Evolutionary conservation across 1,140 invertebrate genomes (phyloP).

Genomic region (Helicorthomorpha holstii): DNA sequence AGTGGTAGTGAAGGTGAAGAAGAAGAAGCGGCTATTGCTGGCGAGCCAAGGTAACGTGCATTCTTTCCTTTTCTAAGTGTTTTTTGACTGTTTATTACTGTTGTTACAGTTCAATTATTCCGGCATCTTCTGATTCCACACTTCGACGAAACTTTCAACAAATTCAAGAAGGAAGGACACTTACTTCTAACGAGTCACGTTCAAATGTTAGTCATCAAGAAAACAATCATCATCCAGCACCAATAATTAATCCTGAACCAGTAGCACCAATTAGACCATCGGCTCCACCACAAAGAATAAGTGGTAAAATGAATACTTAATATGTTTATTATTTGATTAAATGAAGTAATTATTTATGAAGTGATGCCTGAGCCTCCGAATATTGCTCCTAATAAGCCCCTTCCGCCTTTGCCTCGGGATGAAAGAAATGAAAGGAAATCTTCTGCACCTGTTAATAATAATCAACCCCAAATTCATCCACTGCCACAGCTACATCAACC

Average conservation of each 20-base stretch:
- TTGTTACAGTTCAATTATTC: conserved; percentile 51
- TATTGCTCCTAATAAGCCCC: conserved; percentile 45
- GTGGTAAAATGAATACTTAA: conserved; percentile 32
- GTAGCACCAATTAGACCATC: conserved; percentile 65
- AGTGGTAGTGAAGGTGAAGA: conserved; percentile 61
- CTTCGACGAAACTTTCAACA: conserved; percentile 90
- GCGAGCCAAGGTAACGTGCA: conserved; percentile 51
- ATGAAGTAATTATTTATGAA: conserved; percentile 13
- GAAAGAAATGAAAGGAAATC: conserved; percentile 42
- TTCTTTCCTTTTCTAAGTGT: too few relatives aligned
- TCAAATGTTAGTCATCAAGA: neutral
- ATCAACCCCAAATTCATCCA: conserved; percentile 43
- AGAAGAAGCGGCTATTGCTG: conserved; percentile 64
- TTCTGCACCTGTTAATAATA: conserved; percentile 30
- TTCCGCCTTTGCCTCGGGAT: conserved; percentile 67
- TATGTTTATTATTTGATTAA: neutral
- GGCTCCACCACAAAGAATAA: conserved; percentile 62
- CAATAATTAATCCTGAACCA: conserved; percentile 38
- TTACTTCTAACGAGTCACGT: conserved; percentile 30
- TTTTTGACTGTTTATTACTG: too few relatives aligned
- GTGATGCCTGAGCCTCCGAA: conserved; percentile 39
- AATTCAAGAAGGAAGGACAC: conserved; percentile 70
- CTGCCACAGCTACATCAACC: conserved; percentile 20
- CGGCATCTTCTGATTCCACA: conserved; percentile 74
- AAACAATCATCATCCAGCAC: conserved; percentile 9